Evolutionary conservation across 2,888 invertebrate genomes (phyloP).

Genomic region (Papilio demoleus): DNA sequence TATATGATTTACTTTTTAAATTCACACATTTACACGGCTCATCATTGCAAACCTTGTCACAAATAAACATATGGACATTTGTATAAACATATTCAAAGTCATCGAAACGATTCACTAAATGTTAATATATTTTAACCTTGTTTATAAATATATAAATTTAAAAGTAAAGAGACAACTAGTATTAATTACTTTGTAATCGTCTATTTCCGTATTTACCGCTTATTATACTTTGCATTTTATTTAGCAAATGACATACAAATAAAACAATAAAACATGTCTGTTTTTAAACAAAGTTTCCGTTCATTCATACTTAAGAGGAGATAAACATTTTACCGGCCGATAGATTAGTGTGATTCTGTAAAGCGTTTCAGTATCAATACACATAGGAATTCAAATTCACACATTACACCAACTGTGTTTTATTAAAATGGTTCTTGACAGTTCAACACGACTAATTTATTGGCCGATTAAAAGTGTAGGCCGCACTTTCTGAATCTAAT

Average conservation of each 20-base stretch:
- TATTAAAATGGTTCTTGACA: no score
- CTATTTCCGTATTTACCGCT: conserved; percentile 28
- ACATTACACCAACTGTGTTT: no score
- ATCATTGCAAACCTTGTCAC: conserved; percentile 47
- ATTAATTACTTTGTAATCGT: conserved; percentile 4
- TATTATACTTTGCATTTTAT: not conserved
- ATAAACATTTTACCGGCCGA: no score
- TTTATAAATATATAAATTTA: conserved; percentile 33
- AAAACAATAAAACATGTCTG: not conserved
- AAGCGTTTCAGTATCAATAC: no score
- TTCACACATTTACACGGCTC: conserved; percentile 46
- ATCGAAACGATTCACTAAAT: conserved; percentile 41
- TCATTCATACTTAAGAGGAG: no score
- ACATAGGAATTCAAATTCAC: no score
- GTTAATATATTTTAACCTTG: conserved; percentile 40
- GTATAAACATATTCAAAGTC: conserved; percentile 43
- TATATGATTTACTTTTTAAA: conserved; percentile 48
- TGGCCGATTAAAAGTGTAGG: no score
- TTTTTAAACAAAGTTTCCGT: not conserved
- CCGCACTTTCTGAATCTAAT: no score
- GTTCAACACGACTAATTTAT: no score
- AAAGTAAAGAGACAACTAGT: conserved; percentile 15
- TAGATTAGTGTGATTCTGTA: no score
- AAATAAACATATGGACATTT: conserved; percentile 44
- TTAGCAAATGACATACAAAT: not conserved